Base-by-base conservation (phyloP, 2,113 vertebrate species). In the Limanda limanda region DNA sequence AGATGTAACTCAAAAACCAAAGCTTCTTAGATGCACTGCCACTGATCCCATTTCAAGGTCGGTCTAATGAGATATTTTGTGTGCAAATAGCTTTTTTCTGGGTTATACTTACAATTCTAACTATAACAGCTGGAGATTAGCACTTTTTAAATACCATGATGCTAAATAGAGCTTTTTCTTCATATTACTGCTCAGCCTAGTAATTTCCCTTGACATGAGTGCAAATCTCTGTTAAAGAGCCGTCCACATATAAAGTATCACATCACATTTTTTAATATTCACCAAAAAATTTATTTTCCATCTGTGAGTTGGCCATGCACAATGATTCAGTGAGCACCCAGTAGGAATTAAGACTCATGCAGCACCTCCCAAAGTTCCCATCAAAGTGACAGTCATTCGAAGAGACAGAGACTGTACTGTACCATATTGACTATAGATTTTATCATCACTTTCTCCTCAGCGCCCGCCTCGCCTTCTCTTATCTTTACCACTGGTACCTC, bases 361-460 rank as follows among this genome's bases (percentile, higher is more conserved):
- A 76, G 90, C 89, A 76, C 65, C 11, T 25, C 74, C 77, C 79
- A 56, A 58, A 9, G 11, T 54, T 82, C 82, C 84, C 31, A 88
- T 77, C 89, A 86, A 84, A 86, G 77, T 92, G 89, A 71, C 56
- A 57, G 76, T 66, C 70, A 87, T 13, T 82, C 51, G 25, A 15
- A 81, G n/a, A 88, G n/a, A 27, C 54, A 86, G 60, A 79, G 60
- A 59, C 72, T 80, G 75, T 87, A 91, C 91, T 81, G 88, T 99
- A 99, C 97, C 97, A 98, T 97, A 93, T 95, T 96, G 91, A 97
- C 94, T 95, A 99, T 94, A 95, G 96, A 97, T 98, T 98, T 99
- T 89, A 97, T 96, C 94, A 98, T 96, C 93, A 96, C 94, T 92
- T 97, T 98, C 91, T 98, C 94, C 90, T 97, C 88, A 1, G 82